Base-by-base conservation (phyloP, 2,113 vertebrate species). In the Nerophis ophidion region DNA sequence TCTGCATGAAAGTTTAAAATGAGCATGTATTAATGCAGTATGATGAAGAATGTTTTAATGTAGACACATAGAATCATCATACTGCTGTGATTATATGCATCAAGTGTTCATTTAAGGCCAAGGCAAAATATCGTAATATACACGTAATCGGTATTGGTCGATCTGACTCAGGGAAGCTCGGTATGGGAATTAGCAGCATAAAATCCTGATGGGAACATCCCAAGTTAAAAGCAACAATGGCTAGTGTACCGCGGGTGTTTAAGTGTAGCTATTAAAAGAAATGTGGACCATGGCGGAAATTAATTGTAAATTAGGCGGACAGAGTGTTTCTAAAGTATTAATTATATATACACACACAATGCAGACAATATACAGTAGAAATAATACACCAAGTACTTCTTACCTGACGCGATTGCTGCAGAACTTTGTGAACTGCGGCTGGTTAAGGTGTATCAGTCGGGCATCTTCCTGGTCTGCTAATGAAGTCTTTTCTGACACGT, bases 321-420 rank as follows among this genome's bases (percentile, higher is more conserved):
- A 55, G 19, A 26, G 26, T 26, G 26, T 26, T 26, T 54, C n/a
- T 6, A 40, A 40, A 40, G 9, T 9, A 8, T 40, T 5, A 3
- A 40, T 40, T 50, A 13, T 26, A 34, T 52, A 34, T 52, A 33
- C 11, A 34, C 7, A 34, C 7, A 52, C 34, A 36, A 8, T 54
- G 33, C 15, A 4, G 9, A 26, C 7, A 52, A 26, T 8, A 5
- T 36, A 36, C 36, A 36, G 7, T 7, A 38, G 26, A 38, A 38
- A 49, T 4, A 49, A 19, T 8, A 15, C 0, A 49, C 46, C 46
- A 57, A 33, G 42, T 58, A 3, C 7, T 48, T 35, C 72, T 84
- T 91, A 98, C 97, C 96, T 99, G 89, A 99, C 94, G 52, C 92
- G 91, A 71, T 99, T 99, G 87, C 81, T 92, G 91, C 97, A 99